Evolutionary conservation across 2,797 vertebrate species (phyloP), one percentile per base, ranked within the genome.

Genomic region (Helicolenus hilgendorfi): DNA sequence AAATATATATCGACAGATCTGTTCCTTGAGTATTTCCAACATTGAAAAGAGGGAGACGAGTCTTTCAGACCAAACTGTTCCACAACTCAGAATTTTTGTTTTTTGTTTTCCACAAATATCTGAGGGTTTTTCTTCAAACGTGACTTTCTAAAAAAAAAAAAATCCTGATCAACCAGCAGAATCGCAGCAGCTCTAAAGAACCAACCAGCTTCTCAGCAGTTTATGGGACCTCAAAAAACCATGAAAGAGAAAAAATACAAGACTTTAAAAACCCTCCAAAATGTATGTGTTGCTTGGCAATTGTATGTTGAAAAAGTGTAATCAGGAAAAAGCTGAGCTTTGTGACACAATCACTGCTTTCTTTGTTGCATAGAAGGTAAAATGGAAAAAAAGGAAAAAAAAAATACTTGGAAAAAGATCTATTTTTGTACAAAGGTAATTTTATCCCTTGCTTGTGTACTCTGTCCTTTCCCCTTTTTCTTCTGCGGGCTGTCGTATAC

Each of bases 351-450:
- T 97, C 96, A 97, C 94, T 89, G 95, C 95, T 96, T 97, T 96
- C 95, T 94, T 94, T 92, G 94, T 97, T 90, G 95, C 95, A 74
- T 94, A 85, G 82, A 94, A 71, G 26, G 89, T 90, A 82, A 96
- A 96, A 94, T 93, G 83, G 92, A 94, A 91, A 81, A 85, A 92
- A 93, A 92, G 74, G 38, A 82, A 29, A 31, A 18, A 95, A 95
- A 95, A 95, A 96, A 96, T 86, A 92, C 93, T 96, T 97, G 95
- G 97, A 96, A 96, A 97, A 98, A 97, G 95, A 98, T 99, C 98
- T 99, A 99, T 99, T 99, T 99, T 99, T 99, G 98, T 99, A 99
- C 98, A 99, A 98, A 98, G 98, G 98, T 98, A 98, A 98, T 98
- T 99, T 98, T 98, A 98, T 98, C 98, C 97, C 98, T 97, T 94